Evolutionary conservation across 92 coral and sea anemone species (phyloP).

Genomic region (Nematostella vectensis): DNA sequence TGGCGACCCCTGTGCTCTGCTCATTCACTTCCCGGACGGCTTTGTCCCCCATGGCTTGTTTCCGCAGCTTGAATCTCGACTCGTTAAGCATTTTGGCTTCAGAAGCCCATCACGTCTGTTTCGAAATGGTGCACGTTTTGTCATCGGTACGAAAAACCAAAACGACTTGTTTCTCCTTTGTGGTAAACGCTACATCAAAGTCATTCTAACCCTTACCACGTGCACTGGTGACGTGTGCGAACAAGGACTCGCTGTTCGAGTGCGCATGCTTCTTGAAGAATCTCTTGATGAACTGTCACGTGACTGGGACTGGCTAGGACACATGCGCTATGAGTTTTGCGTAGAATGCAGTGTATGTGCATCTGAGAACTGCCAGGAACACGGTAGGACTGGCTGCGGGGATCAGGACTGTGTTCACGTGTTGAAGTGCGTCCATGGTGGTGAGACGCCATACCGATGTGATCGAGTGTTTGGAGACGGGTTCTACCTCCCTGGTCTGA

Average conservation of each 20-base stretch:
- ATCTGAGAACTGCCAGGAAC: background rate
- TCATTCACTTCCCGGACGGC: too few species aligned
- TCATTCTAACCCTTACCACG: too few species aligned
- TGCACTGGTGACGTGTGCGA: too few species aligned
- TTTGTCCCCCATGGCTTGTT: constrained; percentile 49
- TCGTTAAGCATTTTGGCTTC: constrained; percentile 19
- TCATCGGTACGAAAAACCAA: constrained; percentile 6
- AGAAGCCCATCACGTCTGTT: constrained; percentile 19
- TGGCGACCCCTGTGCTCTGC: constrained; percentile 34
- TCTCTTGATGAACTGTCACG: too few species aligned
- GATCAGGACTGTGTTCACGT: background rate
- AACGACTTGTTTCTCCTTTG: constrained; percentile 25
- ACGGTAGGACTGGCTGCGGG: background rate
- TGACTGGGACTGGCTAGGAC: background rate
- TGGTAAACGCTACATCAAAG: constrained; percentile 35
- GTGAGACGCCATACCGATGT: background rate
- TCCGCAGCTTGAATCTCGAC: constrained; percentile 29
- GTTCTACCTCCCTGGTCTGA: background rate
- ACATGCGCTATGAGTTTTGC: background rate
- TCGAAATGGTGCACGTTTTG: constrained; percentile 23
- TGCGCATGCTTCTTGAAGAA: background rate
- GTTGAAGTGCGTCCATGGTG: background rate
- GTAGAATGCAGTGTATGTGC: background rate
- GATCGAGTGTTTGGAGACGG: background rate
- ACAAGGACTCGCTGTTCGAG: background rate